phyloP scores from a whole-genome alignment of 2,113 vertebrate species.

The Oncorhynchus clarkii region DNA sequence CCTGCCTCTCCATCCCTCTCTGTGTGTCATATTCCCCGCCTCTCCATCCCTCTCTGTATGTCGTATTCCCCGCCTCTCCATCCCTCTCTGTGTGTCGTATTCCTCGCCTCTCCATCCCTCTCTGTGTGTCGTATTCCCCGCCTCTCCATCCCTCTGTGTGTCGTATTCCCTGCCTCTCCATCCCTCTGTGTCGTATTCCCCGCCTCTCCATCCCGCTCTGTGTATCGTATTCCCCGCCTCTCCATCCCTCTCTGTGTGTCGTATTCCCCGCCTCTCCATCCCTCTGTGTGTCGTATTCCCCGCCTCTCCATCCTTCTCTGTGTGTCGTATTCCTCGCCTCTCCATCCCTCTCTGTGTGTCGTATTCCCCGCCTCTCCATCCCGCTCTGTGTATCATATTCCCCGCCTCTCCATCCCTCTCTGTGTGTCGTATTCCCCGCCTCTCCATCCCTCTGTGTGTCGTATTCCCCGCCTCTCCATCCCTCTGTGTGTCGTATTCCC shows the following conservation, averaged over 20 bases:
- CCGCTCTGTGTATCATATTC: neutral
- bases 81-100: neutral
- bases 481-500: neutral
- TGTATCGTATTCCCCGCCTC: neutral
- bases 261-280: neutral
- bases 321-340: neutral
- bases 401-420: neutral
- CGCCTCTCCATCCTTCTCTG: neutral
- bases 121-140: neutral
- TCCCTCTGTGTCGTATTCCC: neutral
- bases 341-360: neutral
- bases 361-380: neutral
- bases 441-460: neutral
- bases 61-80: neutral
- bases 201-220: neutral
- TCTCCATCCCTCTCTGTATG: neutral
- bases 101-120: neutral
- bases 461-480: neutral
- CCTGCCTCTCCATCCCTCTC: neutral
- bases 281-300: neutral
- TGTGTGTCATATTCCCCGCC: neutral
- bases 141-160: neutral
- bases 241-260: neutral
- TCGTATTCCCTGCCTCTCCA: neutral
- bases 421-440: neutral